Evolutionary conservation across 1,140 invertebrate genomes (phyloP).

Genomic region (Hycleus phaleratus): DNA sequence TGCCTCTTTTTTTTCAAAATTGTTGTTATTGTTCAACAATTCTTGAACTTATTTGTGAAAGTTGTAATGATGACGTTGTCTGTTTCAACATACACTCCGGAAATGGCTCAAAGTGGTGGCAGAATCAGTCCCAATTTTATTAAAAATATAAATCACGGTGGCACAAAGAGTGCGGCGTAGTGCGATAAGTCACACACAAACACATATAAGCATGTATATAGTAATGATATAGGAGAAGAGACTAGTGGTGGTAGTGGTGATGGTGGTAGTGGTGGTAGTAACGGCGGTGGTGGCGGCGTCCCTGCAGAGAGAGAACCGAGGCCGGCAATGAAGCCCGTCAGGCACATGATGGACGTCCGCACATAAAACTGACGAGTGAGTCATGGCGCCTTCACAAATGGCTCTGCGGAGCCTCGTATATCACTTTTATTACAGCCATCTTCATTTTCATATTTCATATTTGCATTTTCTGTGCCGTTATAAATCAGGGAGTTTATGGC

Average conservation of each 20-base stretch:
- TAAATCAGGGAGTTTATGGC: conserved; percentile 61
- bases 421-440: conserved; percentile 72
- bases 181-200: conserved; percentile 25
- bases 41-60: neutral
- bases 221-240: neutral
- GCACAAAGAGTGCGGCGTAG: conserved; percentile 30
- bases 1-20: too few species aligned
- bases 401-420: conserved; percentile 65
- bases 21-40: too few species aligned
- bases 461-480: conserved; percentile 58
- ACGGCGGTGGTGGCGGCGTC: conserved; percentile 9
- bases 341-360: conserved; percentile 57
- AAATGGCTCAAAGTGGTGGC: conserved; percentile 9
- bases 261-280: conserved; percentile 14
- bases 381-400: conserved; percentile 60
- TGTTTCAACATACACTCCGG: conserved; percentile 2
- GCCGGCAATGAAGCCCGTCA: conserved; percentile 58
- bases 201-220: neutral
- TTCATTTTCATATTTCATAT: conserved; percentile 78
- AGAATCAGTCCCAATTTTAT: conserved; percentile 25
- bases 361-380: conserved; percentile 55
- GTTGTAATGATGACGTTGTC: conserved; percentile 3
- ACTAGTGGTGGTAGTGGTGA: neutral
- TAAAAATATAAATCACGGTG: conserved; percentile 30
- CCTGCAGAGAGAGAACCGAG: conserved; percentile 15